Conservation (phyloP, 2,113 vertebrate species). For the Cacatua alba region DNA sequence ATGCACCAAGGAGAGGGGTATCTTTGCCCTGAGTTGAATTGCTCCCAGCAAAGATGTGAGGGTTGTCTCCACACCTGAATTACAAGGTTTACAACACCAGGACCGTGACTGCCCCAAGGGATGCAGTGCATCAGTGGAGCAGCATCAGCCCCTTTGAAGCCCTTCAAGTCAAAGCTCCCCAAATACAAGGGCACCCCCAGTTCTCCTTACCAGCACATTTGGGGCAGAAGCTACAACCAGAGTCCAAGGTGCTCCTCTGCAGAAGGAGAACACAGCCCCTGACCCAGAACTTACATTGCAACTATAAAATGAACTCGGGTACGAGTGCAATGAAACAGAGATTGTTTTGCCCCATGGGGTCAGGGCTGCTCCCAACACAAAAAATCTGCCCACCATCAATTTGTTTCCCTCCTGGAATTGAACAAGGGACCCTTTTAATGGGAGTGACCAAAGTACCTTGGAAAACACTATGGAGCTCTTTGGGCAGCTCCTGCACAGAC, state of each 20-base stretch:
- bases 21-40: background rate
- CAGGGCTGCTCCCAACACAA: background rate
- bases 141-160: background rate
- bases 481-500: fast-evolving
- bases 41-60: background rate
- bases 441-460: background rate
- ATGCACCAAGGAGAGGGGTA: background rate
- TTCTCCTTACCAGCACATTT: fast-evolving
- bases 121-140: background rate
- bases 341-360: background rate
- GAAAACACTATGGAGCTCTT: background rate
- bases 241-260: background rate
- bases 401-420: background rate
- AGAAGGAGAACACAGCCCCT: background rate
- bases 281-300: background rate
- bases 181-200: background rate
- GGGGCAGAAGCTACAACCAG: background rate
- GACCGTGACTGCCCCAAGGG: fast-evolving
- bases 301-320: background rate
- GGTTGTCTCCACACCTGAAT: background rate
- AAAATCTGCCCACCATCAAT: background rate
- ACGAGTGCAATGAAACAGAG: background rate
- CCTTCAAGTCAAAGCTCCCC: background rate
- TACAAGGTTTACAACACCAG: background rate
- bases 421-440: background rate